Evolutionary conservation across 2,797 vertebrate species (phyloP), one percentile per base, ranked within the genome.

Genomic region (Ceyx erithaca): DNA sequence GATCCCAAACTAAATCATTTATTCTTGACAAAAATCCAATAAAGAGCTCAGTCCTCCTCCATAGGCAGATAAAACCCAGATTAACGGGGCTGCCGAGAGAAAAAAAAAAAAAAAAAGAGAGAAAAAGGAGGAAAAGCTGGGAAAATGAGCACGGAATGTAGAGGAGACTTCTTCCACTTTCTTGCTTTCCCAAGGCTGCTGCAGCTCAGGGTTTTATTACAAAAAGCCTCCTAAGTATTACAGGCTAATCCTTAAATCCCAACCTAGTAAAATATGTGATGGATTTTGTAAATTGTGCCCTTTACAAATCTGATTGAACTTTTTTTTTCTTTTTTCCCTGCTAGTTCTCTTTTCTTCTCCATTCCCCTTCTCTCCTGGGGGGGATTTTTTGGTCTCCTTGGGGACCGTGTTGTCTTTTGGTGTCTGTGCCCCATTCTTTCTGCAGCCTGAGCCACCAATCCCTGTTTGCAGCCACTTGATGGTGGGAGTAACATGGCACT

Each of bases 241-340:
- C 96, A 97, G 95, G 95, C 97, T 98, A 98, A 99, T 98, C 98
- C 97, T 77, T 98, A 98, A 98, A 98, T 98, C 98, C 97, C 91
- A 90, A 97, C 95, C 98, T 97, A 89, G 97, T 97, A 97, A 97
- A 98, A 98, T 97, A 97, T 98, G 97, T 96, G 97, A 98, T 97
- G 97, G 98, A 98, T 98, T 96, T 98, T 98, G 97, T 98, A 98
- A 98, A 98, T 97, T 97, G 96, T 97, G 98, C 98, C 98, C 98
- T 98, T 98, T 98, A 98, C 98, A 98, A 98, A 98, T 98, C 95
- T 95, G 96, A 98, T 97, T 98, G 97, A 98, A 98, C 97, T 96
- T 93, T 91, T 96, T 96, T 69, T 90, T 68, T 40, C 37, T 48
- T 14, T 15, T 46, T 20, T 20, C 35, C 72, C 55, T 3, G 12